Evolutionary conservation across 2,113 vertebrate genomes (phyloP).

Genomic region (Hyla sarda): DNA sequence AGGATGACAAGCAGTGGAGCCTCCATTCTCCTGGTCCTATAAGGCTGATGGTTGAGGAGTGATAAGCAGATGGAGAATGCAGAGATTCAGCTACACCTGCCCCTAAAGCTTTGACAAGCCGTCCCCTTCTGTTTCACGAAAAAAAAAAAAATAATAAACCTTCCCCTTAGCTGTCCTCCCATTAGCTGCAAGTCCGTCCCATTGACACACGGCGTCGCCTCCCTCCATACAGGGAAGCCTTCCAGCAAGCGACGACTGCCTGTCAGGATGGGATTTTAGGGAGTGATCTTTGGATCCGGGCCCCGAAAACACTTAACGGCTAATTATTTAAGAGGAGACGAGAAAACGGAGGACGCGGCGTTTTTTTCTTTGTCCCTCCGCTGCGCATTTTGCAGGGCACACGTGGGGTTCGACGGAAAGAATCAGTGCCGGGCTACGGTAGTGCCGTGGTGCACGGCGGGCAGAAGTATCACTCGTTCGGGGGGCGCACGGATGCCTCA

Average conservation of each 20-base stretch:
- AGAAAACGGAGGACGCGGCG: slow-evolving; percentile 28
- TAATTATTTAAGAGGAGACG: slow-evolving; percentile 39
- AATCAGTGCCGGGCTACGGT: not conserved
- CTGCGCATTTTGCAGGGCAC: not conserved
- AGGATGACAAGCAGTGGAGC: slow-evolving; percentile 44
- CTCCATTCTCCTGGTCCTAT: slow-evolving; percentile 50
- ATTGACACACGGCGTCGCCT: slow-evolving; percentile 19
- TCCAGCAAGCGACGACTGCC: slow-evolving; percentile 43
- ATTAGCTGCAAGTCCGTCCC: slow-evolving; percentile 36
- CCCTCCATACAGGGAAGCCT: slow-evolving; percentile 14
- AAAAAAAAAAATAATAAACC: too few relatives aligned
- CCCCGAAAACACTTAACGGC: slow-evolving; percentile 52
- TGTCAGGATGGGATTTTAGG: slow-evolving; percentile 49
- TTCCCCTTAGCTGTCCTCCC: slow-evolving; percentile 50
- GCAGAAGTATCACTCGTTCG: not conserved
- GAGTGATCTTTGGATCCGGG: slow-evolving; percentile 36
- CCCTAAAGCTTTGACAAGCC: slow-evolving; percentile 52
- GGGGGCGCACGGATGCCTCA: not conserved
- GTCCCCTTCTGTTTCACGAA: slow-evolving; percentile 53
- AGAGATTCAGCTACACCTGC: slow-evolving; percentile 52
- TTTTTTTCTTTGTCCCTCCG: not conserved
- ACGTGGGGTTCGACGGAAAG: slow-evolving; percentile 30
- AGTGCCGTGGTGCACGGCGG: not conserved
- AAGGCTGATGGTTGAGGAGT: slow-evolving; percentile 35
- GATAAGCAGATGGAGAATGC: slow-evolving; percentile 51